These are phyloP conservation scores for Strix uralensis DNA, from an alignment of 2,113 vertebrate species.

Conservation along the genomic window DNA sequence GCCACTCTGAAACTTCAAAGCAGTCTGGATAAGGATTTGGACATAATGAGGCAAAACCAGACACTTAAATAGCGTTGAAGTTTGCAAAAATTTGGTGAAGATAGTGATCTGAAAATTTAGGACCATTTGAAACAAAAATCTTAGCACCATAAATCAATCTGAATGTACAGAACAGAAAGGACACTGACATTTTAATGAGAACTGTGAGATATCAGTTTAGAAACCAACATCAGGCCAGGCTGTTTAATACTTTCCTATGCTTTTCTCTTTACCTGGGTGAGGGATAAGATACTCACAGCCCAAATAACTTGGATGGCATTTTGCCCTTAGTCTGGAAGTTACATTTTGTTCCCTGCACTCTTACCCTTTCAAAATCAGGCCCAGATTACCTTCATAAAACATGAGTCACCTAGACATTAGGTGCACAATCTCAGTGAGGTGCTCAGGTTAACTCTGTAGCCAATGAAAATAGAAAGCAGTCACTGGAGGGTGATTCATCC, in stretches of 20 bases:
- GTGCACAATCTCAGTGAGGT: background rate
- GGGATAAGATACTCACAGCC: background rate
- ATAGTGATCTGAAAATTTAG: background rate
- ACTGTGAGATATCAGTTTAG: background rate
- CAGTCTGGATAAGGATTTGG: background rate
- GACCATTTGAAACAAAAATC: background rate
- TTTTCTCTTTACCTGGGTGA: background rate
- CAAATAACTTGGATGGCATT: background rate
- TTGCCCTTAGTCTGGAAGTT: background rate
- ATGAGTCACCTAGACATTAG: background rate
- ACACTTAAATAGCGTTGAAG: background rate
- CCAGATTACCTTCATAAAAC: background rate
- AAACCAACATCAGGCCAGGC: background rate
- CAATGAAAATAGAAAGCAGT: constrained; percentile 1
- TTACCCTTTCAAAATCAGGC: background rate
- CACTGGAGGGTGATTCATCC: background rate
- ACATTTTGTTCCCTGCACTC: background rate
- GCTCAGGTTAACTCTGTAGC: background rate
- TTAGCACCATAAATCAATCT: background rate
- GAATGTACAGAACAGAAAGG: background rate
- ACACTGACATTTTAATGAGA: background rate
- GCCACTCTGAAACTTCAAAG: background rate
- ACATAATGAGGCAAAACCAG: background rate
- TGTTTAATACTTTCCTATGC: background rate
- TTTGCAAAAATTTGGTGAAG: background rate